These are phyloP conservation scores for Oreochromis grahami DNA, from an alignment of 2,797 vertebrate species.

Conservation along the genomic window DNA sequence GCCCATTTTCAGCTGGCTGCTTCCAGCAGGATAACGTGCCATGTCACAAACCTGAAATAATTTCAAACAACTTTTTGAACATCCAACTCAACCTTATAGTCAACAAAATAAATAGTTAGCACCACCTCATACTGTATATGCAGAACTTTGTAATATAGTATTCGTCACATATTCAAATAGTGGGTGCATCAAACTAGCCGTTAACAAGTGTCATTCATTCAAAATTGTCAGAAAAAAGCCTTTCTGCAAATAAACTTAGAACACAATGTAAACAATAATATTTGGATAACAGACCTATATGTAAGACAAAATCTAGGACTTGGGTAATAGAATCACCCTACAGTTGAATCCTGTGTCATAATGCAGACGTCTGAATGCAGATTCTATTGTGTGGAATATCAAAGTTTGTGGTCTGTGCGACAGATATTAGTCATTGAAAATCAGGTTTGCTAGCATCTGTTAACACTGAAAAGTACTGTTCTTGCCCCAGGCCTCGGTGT, in stretches of 20 bases:
- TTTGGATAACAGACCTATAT: background rate
- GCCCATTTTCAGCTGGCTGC: background rate
- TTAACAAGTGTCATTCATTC: background rate
- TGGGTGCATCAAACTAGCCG: background rate
- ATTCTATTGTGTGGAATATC: too few relatives aligned
- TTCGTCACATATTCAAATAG: background rate
- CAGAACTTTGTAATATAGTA: background rate
- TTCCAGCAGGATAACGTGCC: background rate
- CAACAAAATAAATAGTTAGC: background rate
- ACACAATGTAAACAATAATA: background rate
- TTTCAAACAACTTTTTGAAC: background rate
- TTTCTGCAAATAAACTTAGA: background rate
- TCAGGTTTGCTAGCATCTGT: background rate
- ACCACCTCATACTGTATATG: background rate
- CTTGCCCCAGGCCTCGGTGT: background rate
- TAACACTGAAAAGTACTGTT: background rate
- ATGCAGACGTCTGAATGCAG: background rate
- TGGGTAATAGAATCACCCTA: fast-evolving
- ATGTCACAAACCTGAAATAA: background rate
- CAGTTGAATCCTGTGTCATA: background rate
- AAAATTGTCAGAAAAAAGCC: background rate
- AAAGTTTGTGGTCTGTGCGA: background rate
- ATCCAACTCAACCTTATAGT: background rate
- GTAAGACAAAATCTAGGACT: background rate
- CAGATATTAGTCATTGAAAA: background rate